A percentile compares a stretch with the other conserved stretches of the same genome.
Conservation (phyloP, 2,888 invertebrate species). For the Drosophila anomalipes region DNA sequence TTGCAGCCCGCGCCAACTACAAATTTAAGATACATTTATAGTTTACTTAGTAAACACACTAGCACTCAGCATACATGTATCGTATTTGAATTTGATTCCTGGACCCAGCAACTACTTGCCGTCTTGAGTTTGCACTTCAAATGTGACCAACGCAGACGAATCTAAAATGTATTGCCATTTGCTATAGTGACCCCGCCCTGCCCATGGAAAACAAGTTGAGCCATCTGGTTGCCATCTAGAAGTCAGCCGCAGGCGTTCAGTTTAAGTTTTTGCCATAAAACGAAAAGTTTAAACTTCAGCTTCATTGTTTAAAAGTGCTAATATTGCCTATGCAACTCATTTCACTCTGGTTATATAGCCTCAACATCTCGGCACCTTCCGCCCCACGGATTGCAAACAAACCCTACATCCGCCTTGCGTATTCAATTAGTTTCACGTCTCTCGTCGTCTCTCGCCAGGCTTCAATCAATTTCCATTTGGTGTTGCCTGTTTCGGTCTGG, state of each 20-base stretch:
- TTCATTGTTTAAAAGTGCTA: conserved; percentile 9
- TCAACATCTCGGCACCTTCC: conserved; percentile 37
- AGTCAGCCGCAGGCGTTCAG: conserved; percentile 16
- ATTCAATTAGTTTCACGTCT: conserved; percentile 63
- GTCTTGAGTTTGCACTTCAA: conserved; percentile 25
- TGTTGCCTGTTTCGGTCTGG: background rate
- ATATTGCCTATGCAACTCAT: conserved; percentile 9
- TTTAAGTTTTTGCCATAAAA: background rate
- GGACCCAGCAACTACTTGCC: conserved; percentile 24
- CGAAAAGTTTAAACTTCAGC: background rate
- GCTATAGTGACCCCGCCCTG: background rate
- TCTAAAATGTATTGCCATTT: conserved; percentile 13
- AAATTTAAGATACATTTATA: background rate
- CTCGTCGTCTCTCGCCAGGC: conserved; percentile 2
- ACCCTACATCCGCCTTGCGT: conserved; percentile 4
- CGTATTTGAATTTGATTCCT: conserved; percentile 44
- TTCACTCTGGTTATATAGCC: conserved; percentile 32
- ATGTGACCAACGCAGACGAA: conserved; percentile 37
- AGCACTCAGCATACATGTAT: conserved; percentile 14
- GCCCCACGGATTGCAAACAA: conserved; percentile 4
- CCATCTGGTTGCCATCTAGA: background rate
- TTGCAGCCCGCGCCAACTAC: background rate
- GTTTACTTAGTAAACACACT: background rate
- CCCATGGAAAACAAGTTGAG: background rate
- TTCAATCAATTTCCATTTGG: conserved; percentile 63